A percentile compares a stretch with the other conserved stretches of the same genome.
Evolutionary conservation across 1,140 invertebrate genomes (phyloP).

Genomic region (Reticulitermes speratus): DNA sequence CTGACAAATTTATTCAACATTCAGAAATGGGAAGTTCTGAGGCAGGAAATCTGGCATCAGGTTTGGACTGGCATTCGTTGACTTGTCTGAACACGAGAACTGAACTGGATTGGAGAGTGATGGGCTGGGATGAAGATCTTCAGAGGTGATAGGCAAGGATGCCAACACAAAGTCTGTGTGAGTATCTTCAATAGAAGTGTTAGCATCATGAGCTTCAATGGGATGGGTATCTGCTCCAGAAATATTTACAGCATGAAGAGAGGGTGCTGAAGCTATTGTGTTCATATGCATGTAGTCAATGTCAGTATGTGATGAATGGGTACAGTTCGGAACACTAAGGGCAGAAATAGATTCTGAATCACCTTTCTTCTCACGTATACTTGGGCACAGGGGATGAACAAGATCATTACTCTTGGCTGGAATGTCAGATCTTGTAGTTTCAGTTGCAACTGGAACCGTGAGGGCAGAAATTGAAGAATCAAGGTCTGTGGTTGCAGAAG

Average conservation of each 20-base stretch:
- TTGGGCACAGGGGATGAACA: background rate
- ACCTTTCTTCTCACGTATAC: background rate
- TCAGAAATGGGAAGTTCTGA: background rate
- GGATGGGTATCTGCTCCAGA: background rate
- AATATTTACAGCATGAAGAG: background rate
- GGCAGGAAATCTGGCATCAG: conserved; percentile 4
- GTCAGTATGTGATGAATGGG: background rate
- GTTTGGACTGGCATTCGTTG: background rate
- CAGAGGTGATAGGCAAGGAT: background rate
- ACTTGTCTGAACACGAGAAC: background rate
- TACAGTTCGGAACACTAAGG: background rate
- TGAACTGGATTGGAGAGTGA: background rate
- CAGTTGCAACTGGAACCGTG: background rate
- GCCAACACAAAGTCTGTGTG: background rate
- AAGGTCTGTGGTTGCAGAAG: background rate
- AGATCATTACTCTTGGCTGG: no score
- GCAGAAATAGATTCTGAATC: background rate
- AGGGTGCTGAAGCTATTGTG: background rate
- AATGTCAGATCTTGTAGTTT: background rate
- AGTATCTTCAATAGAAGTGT: background rate
- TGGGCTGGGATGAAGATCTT: background rate
- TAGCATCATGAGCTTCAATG: background rate
- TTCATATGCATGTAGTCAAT: background rate
- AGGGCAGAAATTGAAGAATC: background rate
- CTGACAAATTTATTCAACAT: background rate